Conservation (phyloP, 2,797 vertebrate species). For the Aulostomus chinensis region DNA sequence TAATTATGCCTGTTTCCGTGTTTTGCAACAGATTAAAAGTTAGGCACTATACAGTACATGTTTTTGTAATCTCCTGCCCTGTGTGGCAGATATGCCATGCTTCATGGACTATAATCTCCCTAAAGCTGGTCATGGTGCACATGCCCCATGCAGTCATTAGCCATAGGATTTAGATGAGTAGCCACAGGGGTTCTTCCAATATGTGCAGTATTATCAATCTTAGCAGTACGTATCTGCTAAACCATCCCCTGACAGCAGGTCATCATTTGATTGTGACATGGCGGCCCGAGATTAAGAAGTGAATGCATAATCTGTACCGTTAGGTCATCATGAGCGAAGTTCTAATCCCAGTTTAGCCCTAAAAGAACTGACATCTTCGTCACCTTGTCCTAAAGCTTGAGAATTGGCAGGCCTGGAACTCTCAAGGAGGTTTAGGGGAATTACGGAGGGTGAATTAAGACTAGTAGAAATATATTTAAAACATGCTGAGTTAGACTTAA, state of each 20-base stretch:
- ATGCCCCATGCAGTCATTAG: slow-evolving; percentile 39
- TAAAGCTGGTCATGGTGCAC: slow-evolving; percentile 10
- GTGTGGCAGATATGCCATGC: slow-evolving; percentile 17
- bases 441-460: background rate
- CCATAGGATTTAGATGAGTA: slow-evolving; percentile 23
- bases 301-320: slow-evolving; percentile 45
- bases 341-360: slow-evolving; percentile 73
- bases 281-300: slow-evolving; percentile 58
- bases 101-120: slow-evolving; percentile 36
- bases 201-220: slow-evolving; percentile 20
- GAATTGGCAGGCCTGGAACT: too few species aligned
- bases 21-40: too few species aligned
- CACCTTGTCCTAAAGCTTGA: slow-evolving; percentile 26
- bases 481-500: background rate
- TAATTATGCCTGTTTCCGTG: too few species aligned
- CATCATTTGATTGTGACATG: slow-evolving; percentile 51
- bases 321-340: slow-evolving; percentile 46
- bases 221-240: slow-evolving; percentile 8
- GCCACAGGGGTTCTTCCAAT: slow-evolving; percentile 11
- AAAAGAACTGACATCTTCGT: slow-evolving; percentile 41
- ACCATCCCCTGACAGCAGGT: slow-evolving; percentile 23
- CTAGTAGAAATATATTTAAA: background rate
- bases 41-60: background rate
- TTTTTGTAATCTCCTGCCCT: background rate
- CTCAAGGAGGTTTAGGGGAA: background rate